Base-by-base conservation (phyloP, 2,888 invertebrate species). In the Meiosimyza decipiens region DNA sequence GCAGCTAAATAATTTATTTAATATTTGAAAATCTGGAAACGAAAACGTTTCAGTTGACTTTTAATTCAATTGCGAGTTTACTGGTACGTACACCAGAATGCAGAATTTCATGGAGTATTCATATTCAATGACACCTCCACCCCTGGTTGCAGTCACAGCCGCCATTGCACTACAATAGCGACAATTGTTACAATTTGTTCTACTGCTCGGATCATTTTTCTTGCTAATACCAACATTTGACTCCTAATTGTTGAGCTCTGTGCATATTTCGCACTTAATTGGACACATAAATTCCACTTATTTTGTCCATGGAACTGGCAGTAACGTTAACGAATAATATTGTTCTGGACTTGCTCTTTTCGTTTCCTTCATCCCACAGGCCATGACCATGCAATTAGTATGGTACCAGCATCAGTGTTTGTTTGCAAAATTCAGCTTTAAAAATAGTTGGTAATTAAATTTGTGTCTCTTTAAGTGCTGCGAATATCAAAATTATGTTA, bases 1-100 rank as follows among this genome's bases (percentile, higher is more conserved):
- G 63, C 49, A 49, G 13, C 63, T 63, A 16, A 63, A 63, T 63
- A 63, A 63, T 63, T 63, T 63, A 63, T 63, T 63, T 47, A 49
- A 63, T 49, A 40, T 63, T 57, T 16, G 13, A 57, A 57, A 22
- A 57, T 57, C 28, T 28, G 22, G 28, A 22, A n/a, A 22, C 57
- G 22, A 13, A 22, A n/a, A 22, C 57, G 18, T 57, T 57, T 57
- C 22, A 57, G 12, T 57, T 12, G 13, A 57, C 22, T 6, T 28
- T 57, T 57, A 15, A 57, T 57, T 22, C 57, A 57, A 28, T 57
- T 57, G 6, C 28, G 28, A 18, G 12, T 22, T 22, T 55, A n/a
- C 18, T 55, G 4, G 12, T 40, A 40, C 40, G 40, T 40, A 1
- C 40, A 9, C 40, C 6, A 40, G 22, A 16, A 11, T 57, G 12